These are phyloP conservation scores for Malthinus flaveolus DNA, from an alignment of 2,888 invertebrate species.

Conservation along the genomic window DNA sequence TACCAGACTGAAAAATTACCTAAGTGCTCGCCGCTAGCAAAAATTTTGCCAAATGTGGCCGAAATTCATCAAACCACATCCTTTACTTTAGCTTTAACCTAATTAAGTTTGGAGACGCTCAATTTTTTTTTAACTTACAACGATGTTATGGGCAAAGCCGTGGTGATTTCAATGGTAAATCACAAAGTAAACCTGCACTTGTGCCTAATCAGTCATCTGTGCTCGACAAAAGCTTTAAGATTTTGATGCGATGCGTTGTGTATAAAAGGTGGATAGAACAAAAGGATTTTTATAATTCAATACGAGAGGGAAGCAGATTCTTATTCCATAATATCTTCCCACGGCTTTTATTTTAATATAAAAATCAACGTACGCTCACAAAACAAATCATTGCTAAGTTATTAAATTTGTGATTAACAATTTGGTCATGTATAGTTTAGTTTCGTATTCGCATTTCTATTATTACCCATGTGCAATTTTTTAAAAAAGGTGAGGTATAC, in stretches of 20 bases:
- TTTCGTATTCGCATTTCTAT: background rate
- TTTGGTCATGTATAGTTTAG: too few relatives aligned
- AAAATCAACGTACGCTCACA: background rate
- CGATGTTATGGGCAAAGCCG: background rate
- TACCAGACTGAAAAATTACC: too few relatives aligned
- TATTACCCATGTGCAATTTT: background rate
- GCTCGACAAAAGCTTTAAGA: conserved; percentile 9
- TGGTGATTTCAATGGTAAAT: conserved; percentile 15
- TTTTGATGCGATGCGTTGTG: conserved; percentile 12
- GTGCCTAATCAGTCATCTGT: conserved; percentile 22
- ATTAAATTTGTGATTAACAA: background rate
- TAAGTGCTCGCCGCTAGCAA: too few relatives aligned
- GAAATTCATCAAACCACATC: too few relatives aligned
- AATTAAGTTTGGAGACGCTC: too few relatives aligned
- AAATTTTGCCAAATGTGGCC: too few relatives aligned
- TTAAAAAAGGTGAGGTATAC: conserved; percentile 5
- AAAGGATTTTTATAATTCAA: conserved; percentile 13
- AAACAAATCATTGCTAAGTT: background rate
- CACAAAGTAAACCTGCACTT: conserved; percentile 16
- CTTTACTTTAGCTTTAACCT: too few relatives aligned
- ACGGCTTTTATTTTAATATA: conserved; percentile 13
- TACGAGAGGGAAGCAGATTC: conserved; percentile 23
- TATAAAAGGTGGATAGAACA: conserved; percentile 2
- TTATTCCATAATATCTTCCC: conserved; percentile 22
- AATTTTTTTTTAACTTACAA: background rate